Conservation (phyloP, 2,888 invertebrate genomes). For the Linnaemya vulpina region DNA sequence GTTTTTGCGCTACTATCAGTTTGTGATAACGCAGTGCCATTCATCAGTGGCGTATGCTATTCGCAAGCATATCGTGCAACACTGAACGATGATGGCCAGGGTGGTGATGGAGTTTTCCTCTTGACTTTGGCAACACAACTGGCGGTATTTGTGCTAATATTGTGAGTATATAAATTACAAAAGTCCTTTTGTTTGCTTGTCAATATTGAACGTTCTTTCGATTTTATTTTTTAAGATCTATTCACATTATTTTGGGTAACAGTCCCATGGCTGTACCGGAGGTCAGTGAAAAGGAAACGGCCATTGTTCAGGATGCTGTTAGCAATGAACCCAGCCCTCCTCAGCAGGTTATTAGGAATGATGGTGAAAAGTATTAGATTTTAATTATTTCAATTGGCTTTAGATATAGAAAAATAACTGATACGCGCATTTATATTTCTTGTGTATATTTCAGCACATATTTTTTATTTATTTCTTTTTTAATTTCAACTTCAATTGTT, state of each 20-base stretch:
- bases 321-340: neutral
- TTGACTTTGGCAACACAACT: conserved; percentile 89
- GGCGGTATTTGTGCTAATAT: conserved; percentile 86
- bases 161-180: conserved; percentile 85
- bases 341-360: neutral
- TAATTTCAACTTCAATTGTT: no score
- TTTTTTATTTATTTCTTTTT: no score
- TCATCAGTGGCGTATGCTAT: conserved; percentile 89
- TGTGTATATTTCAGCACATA: no score
- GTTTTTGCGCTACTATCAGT: conserved; percentile 90
- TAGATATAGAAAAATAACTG: neutral
- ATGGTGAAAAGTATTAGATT: conserved; percentile 16
- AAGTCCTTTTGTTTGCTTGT: neutral
- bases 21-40: conserved; percentile 91
- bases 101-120: conserved; percentile 87
- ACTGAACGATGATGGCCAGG: conserved; percentile 84
- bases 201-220: neutral
- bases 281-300: conserved; percentile 76
- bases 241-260: conserved; percentile 80
- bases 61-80: conserved; percentile 88
- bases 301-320: conserved; percentile 55
- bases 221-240: conserved; percentile 75
- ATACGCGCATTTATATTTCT: neutral
- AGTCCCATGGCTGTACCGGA: conserved; percentile 79
- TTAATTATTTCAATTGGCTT: neutral